These are phyloP conservation scores for Oreonectes daqikongensis DNA, from an alignment of 2,797 vertebrate genomes.

Conservation along the genomic window DNA sequence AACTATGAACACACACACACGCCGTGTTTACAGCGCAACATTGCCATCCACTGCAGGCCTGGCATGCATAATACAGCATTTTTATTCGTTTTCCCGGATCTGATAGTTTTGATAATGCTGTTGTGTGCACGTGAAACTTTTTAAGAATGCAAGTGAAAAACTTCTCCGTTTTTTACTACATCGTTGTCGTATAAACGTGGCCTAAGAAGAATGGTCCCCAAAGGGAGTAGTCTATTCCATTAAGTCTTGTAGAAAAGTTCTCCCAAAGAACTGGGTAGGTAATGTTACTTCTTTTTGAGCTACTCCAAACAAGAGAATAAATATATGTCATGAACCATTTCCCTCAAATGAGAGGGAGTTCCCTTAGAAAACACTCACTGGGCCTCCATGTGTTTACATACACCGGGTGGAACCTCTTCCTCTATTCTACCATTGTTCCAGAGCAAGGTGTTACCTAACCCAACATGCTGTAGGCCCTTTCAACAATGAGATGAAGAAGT, in stretches of 20 bases:
- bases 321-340: slow-evolving; percentile 56
- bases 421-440: slow-evolving; percentile 63
- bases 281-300: background rate
- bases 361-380: slow-evolving; percentile 53
- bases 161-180: too few relatives aligned
- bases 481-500: slow-evolving; percentile 37
- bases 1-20: too few relatives aligned
- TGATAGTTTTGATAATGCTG: too few relatives aligned
- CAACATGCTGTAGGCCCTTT: slow-evolving; percentile 13
- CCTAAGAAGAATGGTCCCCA: too few relatives aligned
- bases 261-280: background rate
- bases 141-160: too few relatives aligned
- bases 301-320: background rate
- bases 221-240: background rate
- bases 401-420: slow-evolving; percentile 68
- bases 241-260: background rate
- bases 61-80: too few relatives aligned
- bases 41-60: too few relatives aligned
- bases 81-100: too few relatives aligned
- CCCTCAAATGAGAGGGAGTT: slow-evolving; percentile 59
- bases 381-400: slow-evolving; percentile 63
- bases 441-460: slow-evolving; percentile 31
- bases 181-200: too few relatives aligned
- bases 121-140: too few relatives aligned
- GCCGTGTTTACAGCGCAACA: too few relatives aligned